These are phyloP conservation scores for Parapsyche elsis DNA, from an alignment of 1,140 invertebrate genomes.

Conservation along the genomic window DNA sequence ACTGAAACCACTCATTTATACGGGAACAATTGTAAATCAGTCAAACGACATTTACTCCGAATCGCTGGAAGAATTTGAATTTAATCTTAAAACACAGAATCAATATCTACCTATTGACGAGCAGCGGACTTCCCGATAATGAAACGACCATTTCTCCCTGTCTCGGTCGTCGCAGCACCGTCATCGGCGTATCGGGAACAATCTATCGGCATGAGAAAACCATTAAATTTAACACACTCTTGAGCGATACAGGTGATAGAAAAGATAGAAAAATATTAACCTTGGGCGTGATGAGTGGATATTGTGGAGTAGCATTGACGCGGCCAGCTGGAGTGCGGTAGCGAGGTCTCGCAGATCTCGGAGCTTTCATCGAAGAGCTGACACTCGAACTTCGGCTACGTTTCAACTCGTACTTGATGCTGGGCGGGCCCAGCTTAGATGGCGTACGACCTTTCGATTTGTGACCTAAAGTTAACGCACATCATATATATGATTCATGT, in stretches of 20 bases:
- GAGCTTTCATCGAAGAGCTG: constrained; percentile 16
- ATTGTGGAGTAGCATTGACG: constrained; percentile 35
- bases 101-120: constrained; percentile 63
- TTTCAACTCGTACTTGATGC: not conserved
- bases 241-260: not conserved
- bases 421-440: constrained; percentile 28
- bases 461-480: not conserved
- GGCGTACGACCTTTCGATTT: not conserved
- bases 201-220: constrained; percentile 59
- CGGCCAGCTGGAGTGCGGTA: constrained; percentile 54
- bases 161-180: constrained; percentile 70
- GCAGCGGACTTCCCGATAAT: constrained; percentile 73
- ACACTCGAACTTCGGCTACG: constrained; percentile 37
- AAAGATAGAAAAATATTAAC: constrained; percentile 47
- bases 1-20: too few relatives aligned
- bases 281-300: constrained; percentile 65
- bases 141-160: constrained; percentile 75
- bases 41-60: too few relatives aligned
- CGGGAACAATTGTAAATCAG: too few relatives aligned
- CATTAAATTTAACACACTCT: constrained; percentile 34
- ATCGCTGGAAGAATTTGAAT: not conserved
- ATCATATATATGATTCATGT: not conserved
- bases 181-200: constrained; percentile 70
- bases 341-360: constrained; percentile 27
- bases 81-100: not conserved